These are phyloP conservation scores for Boulengeromyrus knoepffleri DNA, from an alignment of 2,113 vertebrate genomes.

Conservation along the genomic window DNA sequence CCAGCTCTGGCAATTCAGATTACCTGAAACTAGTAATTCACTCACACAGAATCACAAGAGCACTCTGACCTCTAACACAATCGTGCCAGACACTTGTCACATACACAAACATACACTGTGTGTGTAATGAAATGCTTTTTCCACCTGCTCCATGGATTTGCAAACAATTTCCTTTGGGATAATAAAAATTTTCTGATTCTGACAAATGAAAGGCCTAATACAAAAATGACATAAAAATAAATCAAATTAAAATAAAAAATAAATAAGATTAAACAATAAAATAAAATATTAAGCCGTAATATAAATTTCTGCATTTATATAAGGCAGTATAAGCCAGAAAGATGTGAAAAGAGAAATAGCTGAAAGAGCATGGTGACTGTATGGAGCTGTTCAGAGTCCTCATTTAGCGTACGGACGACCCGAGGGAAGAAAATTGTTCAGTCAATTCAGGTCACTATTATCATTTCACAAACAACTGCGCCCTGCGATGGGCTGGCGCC, in stretches of 20 bases:
- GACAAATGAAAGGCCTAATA: neutral
- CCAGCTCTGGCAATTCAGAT: neutral
- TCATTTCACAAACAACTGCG: neutral
- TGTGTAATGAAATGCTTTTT: neutral
- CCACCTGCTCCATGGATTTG: neutral
- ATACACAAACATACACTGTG: neutral
- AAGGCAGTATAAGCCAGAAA: neutral
- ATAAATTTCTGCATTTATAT: neutral
- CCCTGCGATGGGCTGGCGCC: neutral
- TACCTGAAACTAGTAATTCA: neutral
- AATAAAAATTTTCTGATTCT: neutral
- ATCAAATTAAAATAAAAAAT: neutral
- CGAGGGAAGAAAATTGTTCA: neutral
- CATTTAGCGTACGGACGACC: neutral
- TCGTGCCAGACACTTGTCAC: neutral
- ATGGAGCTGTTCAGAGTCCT: neutral
- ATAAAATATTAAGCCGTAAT: neutral
- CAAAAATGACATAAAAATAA: neutral
- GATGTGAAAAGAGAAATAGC: neutral
- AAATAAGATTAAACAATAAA: neutral
- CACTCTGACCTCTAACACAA: neutral
- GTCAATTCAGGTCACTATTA: neutral
- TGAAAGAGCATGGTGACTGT: neutral
- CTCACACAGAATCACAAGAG: neutral
- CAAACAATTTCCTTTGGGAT: neutral